A percentile compares a stretch with the other conserved stretches of the same genome.
These are phyloP conservation scores for Balaeniceps rex DNA, from an alignment of 2,113 vertebrate species.

Conservation along the genomic window DNA sequence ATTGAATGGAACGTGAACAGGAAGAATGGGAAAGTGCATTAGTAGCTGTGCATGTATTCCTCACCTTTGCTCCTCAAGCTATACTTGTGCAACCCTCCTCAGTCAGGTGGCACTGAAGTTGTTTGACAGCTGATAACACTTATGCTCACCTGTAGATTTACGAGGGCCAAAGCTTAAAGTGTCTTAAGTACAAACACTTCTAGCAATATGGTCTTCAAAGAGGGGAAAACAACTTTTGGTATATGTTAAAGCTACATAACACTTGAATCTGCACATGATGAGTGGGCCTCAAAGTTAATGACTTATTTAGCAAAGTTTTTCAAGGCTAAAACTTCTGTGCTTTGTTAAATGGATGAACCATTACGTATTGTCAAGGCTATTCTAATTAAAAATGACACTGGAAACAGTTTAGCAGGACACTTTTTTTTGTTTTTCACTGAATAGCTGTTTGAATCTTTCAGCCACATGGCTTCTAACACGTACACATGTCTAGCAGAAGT, in stretches of 20 bases:
- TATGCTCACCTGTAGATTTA: not conserved
- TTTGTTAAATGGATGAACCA: not conserved
- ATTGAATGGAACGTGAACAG: not conserved
- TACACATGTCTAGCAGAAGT: not conserved
- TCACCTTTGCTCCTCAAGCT: not conserved
- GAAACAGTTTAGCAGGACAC: not conserved
- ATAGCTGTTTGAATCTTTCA: not conserved
- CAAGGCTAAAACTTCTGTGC: not conserved
- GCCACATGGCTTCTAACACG: constrained; percentile 6
- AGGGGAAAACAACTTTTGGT: not conserved
- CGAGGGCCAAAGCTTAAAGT: not conserved
- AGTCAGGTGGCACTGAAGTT: not conserved
- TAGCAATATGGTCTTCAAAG: not conserved
- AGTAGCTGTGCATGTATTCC: not conserved
- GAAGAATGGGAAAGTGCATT: not conserved
- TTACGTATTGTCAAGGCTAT: not conserved
- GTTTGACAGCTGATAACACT: not conserved
- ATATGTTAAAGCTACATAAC: not conserved
- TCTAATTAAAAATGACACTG: not conserved
- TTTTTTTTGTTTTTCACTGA: not conserved
- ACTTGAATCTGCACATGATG: not conserved
- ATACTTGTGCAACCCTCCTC: not conserved
- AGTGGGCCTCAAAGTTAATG: not conserved
- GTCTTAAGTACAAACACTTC: not conserved
- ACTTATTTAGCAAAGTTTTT: not conserved